Conservation (phyloP, 2,113 vertebrate genomes). For the Aegithalos caudatus region DNA sequence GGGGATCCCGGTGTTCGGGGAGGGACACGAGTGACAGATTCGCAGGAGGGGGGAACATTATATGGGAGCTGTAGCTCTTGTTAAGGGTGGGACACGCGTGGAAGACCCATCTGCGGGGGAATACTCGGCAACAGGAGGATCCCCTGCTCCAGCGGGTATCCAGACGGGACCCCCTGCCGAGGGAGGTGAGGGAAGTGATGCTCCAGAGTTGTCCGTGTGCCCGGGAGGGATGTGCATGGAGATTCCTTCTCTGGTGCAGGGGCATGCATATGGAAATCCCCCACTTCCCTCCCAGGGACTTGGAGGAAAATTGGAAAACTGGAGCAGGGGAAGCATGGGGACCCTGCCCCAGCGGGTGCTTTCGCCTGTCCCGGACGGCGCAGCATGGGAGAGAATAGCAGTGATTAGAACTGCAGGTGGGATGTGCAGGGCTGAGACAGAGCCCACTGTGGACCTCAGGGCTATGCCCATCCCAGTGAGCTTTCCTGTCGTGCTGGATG, state of each 20-base stretch:
- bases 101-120: neutral
- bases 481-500: rapidly evolving
- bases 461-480: neutral
- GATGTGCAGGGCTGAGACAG: neutral
- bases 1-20: neutral
- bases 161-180: rapidly evolving
- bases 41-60: rapidly evolving
- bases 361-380: rapidly evolving
- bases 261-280: too few relatives aligned
- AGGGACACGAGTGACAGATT: neutral
- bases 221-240: rapidly evolving
- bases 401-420: neutral
- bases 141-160: neutral
- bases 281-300: rapidly evolving
- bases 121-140: too few relatives aligned
- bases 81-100: rapidly evolving
- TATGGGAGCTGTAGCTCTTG: neutral
- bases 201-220: rapidly evolving
- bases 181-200: neutral
- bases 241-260: neutral
- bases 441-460: neutral
- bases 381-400: neutral
- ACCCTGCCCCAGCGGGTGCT: neutral
- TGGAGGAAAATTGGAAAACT: neutral
- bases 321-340: too few relatives aligned